Base-by-base conservation (phyloP, 1,140 invertebrate species). In the Asobara japonica region DNA sequence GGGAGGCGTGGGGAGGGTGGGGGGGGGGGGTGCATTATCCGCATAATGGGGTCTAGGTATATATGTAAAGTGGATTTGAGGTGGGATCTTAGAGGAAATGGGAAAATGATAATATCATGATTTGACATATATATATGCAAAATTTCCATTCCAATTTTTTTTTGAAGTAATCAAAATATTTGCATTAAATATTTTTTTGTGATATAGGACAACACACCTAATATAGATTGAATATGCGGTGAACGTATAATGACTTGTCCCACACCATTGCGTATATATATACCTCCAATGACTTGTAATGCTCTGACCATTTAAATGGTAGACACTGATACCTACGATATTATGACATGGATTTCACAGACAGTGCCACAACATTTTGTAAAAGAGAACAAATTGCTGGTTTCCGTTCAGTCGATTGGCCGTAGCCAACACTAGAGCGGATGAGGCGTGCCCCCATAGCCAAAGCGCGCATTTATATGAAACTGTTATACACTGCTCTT, bases 381-480 rank as follows among this genome's bases (percentile, higher is more conserved):
- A 69, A 76, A 76, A 76, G 77, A 76, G 77, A 76, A 75, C 78
- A 82, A 84, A 84, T 83, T 77, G 79, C 75, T 65, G 67, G 76
- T 71, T 81, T 84, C 83, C 83, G 75, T 79, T 74, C 71, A 72
- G 69, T 68, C 70, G 70, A 72, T 72, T 72, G 70, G 69, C 71
- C 60, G 68, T 76, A 77, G 76, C 77, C 74, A 74, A 83, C 77
- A 76, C 72, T 74, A 73, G 72, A 82, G 79, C 82, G 82, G 83
- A 84, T 83, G 75, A 84, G 83, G 83, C 79, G 78, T 79, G 83
- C 80, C 83, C 66, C 11, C 77, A 62, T 62, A 62, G 25, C 60
- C 25, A 62, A 29, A 62, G 25, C 29, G 60, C 25, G 25, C 25
- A 30, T 62, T 30, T 62, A 62, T 83, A 82, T 82, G 79, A 84